These are phyloP conservation scores for Mycalesis mineus DNA, from an alignment of 2,888 invertebrate genomes.

Conservation along the genomic window DNA sequence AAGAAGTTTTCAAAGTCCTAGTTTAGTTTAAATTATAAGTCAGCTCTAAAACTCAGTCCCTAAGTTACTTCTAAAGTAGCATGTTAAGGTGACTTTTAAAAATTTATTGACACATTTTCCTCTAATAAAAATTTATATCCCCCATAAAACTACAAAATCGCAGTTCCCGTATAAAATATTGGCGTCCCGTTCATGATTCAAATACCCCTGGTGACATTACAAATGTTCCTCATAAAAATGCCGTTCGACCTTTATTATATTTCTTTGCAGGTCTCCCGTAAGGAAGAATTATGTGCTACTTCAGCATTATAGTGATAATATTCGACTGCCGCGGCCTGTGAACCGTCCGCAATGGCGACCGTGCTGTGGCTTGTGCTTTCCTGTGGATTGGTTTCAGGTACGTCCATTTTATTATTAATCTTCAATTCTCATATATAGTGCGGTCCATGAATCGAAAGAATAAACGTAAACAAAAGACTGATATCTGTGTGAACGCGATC, in stretches of 20 bases:
- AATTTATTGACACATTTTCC: not conserved
- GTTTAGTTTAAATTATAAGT: too few relatives aligned
- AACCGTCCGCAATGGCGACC: constrained; percentile 43
- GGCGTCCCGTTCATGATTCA: not conserved
- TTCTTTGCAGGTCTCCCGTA: constrained; percentile 45
- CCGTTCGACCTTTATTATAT: constrained; percentile 19
- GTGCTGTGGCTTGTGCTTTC: constrained; percentile 42
- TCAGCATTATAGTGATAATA: constrained; percentile 62
- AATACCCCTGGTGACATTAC: constrained; percentile 11
- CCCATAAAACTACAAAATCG: constrained; percentile 5
- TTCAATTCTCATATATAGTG: too few relatives aligned
- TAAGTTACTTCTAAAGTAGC: too few relatives aligned
- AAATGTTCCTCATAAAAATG: constrained; percentile 22
- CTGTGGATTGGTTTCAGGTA: constrained; percentile 52
- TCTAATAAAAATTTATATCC: constrained; percentile 1
- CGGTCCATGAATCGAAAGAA: too few relatives aligned
- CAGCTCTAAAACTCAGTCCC: too few relatives aligned
- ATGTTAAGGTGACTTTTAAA: not conserved
- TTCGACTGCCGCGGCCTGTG: constrained; percentile 48
- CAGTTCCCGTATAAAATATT: constrained; percentile 5
- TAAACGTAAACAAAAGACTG: too few relatives aligned
- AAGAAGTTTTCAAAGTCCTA: too few relatives aligned
- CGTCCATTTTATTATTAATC: constrained; percentile 32
- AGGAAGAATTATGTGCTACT: constrained; percentile 50
- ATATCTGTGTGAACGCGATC: too few relatives aligned